Conservation (phyloP, 2,797 vertebrate genomes). For the Pterois miles region DNA sequence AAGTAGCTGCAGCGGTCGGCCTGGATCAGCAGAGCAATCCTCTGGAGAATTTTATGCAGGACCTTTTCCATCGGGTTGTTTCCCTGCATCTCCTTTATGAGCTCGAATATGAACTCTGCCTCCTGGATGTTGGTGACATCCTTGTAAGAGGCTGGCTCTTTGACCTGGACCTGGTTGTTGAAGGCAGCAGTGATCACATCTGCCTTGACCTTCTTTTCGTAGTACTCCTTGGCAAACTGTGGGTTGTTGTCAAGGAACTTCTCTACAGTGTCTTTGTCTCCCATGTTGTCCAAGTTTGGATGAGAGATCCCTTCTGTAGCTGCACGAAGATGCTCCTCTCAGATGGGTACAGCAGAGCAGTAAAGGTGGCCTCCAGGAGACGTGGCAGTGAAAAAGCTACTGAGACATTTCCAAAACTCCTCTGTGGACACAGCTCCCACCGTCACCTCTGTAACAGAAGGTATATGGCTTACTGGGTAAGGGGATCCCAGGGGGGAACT, state of each 20-base stretch:
- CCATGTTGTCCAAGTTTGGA: slow-evolving; percentile 76
- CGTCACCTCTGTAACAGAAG: slow-evolving; percentile 80
- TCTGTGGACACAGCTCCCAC: slow-evolving; percentile 56
- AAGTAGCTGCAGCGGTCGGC: slow-evolving; percentile 92
- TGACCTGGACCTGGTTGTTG: slow-evolving; percentile 75
- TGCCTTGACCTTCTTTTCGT: slow-evolving; percentile 83
- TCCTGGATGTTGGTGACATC: slow-evolving; percentile 86
- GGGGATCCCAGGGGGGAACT: slow-evolving; percentile 82
- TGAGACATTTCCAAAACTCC: slow-evolving; percentile 36
- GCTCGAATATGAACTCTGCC: slow-evolving; percentile 83
- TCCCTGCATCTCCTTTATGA: slow-evolving; percentile 80
- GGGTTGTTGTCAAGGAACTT: slow-evolving; percentile 91
- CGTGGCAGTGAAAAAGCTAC: slow-evolving; percentile 21
- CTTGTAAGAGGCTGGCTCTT: slow-evolving; percentile 81
- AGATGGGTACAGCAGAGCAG: slow-evolving; percentile 14
- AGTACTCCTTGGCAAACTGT: slow-evolving; percentile 89
- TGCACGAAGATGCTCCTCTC: slow-evolving; percentile 64
- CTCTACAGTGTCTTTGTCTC: slow-evolving; percentile 86
- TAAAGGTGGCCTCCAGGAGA: slow-evolving; percentile 16
- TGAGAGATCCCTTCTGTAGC: background rate
- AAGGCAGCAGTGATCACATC: slow-evolving; percentile 82
- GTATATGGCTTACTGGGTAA: slow-evolving; percentile 87
- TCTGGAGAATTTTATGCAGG: slow-evolving; percentile 87
- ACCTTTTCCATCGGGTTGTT: slow-evolving; percentile 73
- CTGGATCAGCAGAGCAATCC: slow-evolving; percentile 84